Evolutionary conservation across 2,113 vertebrate genomes (phyloP).

Genomic region (Mixornis gularis): DNA sequence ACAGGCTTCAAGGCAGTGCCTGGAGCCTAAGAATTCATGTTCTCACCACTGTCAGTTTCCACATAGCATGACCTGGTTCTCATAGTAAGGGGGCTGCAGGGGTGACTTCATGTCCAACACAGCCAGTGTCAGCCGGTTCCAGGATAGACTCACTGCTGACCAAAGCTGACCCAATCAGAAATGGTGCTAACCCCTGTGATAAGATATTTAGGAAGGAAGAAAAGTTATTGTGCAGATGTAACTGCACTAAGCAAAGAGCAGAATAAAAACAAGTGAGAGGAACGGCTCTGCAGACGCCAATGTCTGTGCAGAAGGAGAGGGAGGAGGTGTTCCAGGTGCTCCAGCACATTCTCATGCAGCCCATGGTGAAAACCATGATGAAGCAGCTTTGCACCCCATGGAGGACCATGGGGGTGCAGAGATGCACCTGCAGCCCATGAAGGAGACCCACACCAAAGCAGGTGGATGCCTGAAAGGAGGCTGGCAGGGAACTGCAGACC

Average conservation of each 20-base stretch:
- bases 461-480: not conserved
- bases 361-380: not conserved
- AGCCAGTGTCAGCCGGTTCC: not conserved
- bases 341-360: not conserved
- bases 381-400: not conserved
- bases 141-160: not conserved
- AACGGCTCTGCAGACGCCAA: not conserved
- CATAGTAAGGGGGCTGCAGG: rapidly evolving
- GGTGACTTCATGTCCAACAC: not conserved
- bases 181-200: not conserved
- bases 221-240: not conserved
- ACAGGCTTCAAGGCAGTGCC: too few relatives aligned
- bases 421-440: not conserved
- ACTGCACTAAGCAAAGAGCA: not conserved
- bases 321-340: not conserved
- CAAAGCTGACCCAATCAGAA: not conserved
- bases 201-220: not conserved
- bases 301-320: not conserved
- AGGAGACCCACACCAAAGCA: not conserved
- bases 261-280: not conserved
- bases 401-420: not conserved
- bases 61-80: not conserved
- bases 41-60: too few relatives aligned
- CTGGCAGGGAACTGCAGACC: not conserved
- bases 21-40: too few relatives aligned